phyloP scores from a whole-genome alignment of 2,113 vertebrate genomes.

The Thoracochromis brauschi region DNA sequence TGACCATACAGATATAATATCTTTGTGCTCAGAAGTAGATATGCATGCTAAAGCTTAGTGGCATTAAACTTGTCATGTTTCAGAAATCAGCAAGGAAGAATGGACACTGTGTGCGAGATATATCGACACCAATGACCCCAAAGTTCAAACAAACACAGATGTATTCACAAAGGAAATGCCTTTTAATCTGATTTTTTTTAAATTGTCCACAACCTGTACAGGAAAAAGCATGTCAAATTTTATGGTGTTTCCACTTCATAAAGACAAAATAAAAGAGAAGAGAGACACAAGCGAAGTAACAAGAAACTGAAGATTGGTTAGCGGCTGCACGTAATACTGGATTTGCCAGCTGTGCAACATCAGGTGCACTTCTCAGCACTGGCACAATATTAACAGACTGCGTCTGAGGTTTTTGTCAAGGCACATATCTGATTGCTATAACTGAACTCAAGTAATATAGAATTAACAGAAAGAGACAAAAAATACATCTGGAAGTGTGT shows the following conservation, averaged over 20 bases:
- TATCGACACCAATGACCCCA: background rate
- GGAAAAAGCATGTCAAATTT: background rate
- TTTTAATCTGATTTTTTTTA: background rate
- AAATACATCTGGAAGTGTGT: background rate
- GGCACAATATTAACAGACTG: background rate
- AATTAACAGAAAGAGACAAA: background rate
- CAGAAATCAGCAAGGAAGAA: background rate
- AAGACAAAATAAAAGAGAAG: background rate
- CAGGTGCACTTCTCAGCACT: background rate
- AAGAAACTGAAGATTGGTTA: background rate
- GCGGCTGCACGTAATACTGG: background rate
- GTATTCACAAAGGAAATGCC: background rate
- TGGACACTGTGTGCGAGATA: background rate
- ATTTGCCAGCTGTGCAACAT: background rate
- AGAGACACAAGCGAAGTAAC: background rate
- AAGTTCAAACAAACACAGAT: background rate
- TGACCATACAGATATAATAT: background rate
- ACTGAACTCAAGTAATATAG: background rate
- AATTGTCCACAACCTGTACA: background rate
- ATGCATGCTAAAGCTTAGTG: background rate
- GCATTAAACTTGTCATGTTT: background rate
- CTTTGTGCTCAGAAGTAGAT: background rate
- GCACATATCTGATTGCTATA: background rate
- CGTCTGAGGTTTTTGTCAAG: background rate
- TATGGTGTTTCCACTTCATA: no score